These are phyloP conservation scores for Epizoanthus fatuus DNA, from an alignment of 92 coral and sea anemone species.

Conservation along the genomic window DNA sequence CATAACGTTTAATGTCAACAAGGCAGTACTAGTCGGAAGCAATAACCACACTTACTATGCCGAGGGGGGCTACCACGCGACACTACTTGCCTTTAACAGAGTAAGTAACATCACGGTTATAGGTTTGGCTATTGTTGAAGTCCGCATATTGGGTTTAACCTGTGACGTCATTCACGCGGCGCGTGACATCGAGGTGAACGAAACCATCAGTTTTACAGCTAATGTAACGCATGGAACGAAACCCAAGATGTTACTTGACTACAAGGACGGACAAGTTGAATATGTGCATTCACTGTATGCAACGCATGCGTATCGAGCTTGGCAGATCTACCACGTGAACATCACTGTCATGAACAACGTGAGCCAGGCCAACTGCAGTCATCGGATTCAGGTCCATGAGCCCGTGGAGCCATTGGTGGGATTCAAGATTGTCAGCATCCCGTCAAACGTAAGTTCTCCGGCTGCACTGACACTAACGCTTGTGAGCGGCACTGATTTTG, in stretches of 20 bases:
- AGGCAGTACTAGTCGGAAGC: conserved; percentile 30
- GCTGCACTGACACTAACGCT: conserved; percentile 66
- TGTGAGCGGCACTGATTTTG: conserved; percentile 81
- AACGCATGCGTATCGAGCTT: conserved; percentile 51
- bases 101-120: conserved; percentile 37
- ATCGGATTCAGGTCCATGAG: conserved; percentile 74
- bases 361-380: conserved; percentile 57
- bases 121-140: conserved; percentile 59
- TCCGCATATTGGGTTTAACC: conserved; percentile 58
- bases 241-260: conserved; percentile 51
- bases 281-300: conserved; percentile 12
- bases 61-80: conserved; percentile 65
- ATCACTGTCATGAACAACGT: conserved; percentile 80
- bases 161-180: conserved; percentile 62
- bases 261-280: conserved; percentile 51
- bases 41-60: conserved; percentile 49
- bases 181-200: conserved; percentile 92
- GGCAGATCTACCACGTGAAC: conserved; percentile 59
- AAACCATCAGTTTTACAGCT: conserved; percentile 68
- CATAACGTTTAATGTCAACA: conserved; percentile 18
- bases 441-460: conserved; percentile 65
- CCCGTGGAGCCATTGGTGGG: conserved; percentile 79
- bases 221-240: conserved; percentile 66
- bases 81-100: conserved; percentile 63
- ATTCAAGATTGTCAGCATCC: conserved; percentile 53